Evolutionary conservation across 1,140 invertebrate species (phyloP).

Genomic region (Lepidurus packardi): DNA sequence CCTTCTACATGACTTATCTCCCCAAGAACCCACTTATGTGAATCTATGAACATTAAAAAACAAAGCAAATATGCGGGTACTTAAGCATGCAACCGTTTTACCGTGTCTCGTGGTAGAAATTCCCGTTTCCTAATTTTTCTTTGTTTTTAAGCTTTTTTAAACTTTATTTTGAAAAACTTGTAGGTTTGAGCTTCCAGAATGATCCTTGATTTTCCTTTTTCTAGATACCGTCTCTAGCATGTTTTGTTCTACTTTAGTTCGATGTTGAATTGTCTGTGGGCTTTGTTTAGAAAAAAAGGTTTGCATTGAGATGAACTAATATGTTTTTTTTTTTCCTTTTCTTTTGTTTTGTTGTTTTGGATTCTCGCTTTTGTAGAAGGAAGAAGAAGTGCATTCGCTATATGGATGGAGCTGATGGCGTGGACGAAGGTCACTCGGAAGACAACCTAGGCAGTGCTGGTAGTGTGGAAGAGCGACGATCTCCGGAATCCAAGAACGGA

Average conservation of each 20-base stretch:
- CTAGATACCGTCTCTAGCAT: no score
- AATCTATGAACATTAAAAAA: conserved; percentile 63
- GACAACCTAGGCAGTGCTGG: conserved; percentile 70
- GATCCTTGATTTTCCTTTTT: no score
- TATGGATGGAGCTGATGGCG: conserved; percentile 59
- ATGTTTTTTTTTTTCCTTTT: no score
- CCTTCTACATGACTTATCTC: conserved; percentile 48
- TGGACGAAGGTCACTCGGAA: conserved; percentile 65
- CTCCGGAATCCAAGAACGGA: conserved; percentile 53
- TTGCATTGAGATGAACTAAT: no score
- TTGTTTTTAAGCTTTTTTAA: background rate
- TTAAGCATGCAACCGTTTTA: conserved; percentile 6
- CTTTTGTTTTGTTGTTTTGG: conserved; percentile 25
- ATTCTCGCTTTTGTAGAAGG: conserved; percentile 62
- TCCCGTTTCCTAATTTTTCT: background rate
- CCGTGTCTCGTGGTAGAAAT: background rate
- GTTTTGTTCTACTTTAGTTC: no score
- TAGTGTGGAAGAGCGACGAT: conserved; percentile 56
- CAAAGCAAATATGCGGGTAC: conserved; percentile 17
- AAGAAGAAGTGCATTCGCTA: conserved; percentile 98
- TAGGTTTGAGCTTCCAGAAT: no score
- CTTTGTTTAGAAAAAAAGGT: no score
- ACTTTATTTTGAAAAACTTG: no score
- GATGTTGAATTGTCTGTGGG: no score
- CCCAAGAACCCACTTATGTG: conserved; percentile 85